Percentiles rank a stretch among this genome's conserved stretches.
phyloP scores from a whole-genome alignment of 2,797 vertebrate genomes.

The Sebastes ruberrimus region DNA sequence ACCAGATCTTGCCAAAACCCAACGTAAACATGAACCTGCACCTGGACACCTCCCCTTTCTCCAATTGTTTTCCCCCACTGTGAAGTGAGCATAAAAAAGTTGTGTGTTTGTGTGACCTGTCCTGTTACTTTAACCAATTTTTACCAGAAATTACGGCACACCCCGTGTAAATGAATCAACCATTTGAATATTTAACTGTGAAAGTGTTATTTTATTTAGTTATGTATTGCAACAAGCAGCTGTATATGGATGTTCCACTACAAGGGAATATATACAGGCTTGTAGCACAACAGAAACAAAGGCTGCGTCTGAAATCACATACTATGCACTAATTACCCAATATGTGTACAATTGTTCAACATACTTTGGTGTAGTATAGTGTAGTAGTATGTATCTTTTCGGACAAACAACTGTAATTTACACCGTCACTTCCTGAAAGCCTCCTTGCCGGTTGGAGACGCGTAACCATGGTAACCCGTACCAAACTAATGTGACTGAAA shows the following conservation, averaged over 20 bases:
- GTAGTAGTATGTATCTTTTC: too few species aligned
- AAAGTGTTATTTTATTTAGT: neutral
- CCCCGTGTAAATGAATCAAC: neutral
- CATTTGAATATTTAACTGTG: neutral
- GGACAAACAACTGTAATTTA: too few species aligned
- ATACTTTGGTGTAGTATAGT: too few species aligned
- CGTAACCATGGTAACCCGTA: too few species aligned
- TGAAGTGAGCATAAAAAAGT: slow-evolving; percentile 28
- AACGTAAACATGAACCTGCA: slow-evolving; percentile 14
- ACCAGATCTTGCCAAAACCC: slow-evolving; percentile 5
- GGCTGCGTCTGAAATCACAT: too few species aligned
- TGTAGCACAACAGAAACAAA: neutral
- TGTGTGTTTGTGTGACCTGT: slow-evolving; percentile 15
- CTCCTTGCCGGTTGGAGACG: too few species aligned
- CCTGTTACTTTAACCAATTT: neutral
- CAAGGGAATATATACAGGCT: slow-evolving; percentile 18
- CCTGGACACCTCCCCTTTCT: slow-evolving; percentile 9
- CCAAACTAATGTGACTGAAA: too few species aligned
- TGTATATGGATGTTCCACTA: slow-evolving; percentile 11
- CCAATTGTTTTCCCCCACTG: slow-evolving; percentile 28
- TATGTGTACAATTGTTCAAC: too few species aligned
- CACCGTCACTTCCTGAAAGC: too few species aligned
- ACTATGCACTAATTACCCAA: too few species aligned
- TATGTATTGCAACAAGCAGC: neutral
- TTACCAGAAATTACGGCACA: neutral